Percentiles rank a stretch among this genome's conserved stretches.
Conservation (phyloP, 1,140 invertebrate genomes). For the Drosophila orosa region DNA sequence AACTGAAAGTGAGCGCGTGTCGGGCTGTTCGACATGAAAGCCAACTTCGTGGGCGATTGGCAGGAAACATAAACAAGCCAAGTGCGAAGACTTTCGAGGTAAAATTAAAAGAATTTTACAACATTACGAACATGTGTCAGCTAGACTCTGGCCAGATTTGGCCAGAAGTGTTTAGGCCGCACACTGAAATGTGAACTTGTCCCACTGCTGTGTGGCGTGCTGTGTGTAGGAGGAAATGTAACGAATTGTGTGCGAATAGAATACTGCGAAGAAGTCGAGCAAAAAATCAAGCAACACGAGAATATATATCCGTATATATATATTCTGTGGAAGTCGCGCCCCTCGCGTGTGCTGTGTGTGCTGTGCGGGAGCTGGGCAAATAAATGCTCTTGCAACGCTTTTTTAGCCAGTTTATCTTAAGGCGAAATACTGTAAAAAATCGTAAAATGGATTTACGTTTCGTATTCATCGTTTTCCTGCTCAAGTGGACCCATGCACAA, state of each 20-base stretch:
- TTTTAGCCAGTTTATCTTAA: constrained; percentile 81
- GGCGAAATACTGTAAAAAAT: constrained; percentile 78
- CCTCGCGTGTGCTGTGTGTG: constrained; percentile 24
- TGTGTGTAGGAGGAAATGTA: constrained; percentile 14
- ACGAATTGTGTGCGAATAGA: constrained; percentile 43
- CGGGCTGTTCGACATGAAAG: constrained; percentile 6
- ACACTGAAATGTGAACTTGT: constrained; percentile 22
- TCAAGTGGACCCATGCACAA: constrained; percentile 83
- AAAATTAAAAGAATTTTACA: neutral
- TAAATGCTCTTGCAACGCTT: constrained; percentile 77
- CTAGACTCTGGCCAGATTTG: constrained; percentile 36
- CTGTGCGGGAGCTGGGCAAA: constrained; percentile 61
- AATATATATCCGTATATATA: constrained; percentile 33
- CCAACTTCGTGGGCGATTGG: constrained; percentile 48
- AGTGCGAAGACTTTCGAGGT: constrained; percentile 22
- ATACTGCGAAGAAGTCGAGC: constrained; percentile 10
- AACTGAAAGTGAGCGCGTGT: constrained; percentile 44
- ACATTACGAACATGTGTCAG: constrained; percentile 32
- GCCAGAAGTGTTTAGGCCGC: constrained; percentile 34
- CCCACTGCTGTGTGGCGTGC: constrained; percentile 6
- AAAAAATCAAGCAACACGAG: constrained; percentile 45
- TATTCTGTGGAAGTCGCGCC: constrained; percentile 21
- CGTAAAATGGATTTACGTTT: constrained; percentile 83
- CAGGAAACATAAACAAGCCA: constrained; percentile 50
- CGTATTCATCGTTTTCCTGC: constrained; percentile 83